Evolutionary conservation across 1,140 invertebrate species (phyloP).

Genomic region (Heliconius hewitsoni): DNA sequence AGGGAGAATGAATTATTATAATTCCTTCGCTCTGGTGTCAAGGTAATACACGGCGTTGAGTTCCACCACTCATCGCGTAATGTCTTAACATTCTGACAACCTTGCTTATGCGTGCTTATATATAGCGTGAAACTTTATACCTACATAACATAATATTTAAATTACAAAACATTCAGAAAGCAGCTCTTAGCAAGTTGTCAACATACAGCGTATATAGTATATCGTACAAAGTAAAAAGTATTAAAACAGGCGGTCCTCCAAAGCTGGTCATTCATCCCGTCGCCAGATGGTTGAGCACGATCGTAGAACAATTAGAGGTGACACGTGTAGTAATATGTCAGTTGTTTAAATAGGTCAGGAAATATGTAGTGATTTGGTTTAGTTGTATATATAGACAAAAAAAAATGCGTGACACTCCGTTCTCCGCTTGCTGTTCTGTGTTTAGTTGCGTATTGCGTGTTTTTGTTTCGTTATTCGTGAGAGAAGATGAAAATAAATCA

Average conservation of each 20-base stretch:
- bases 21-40: too few relatives aligned
- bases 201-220: background rate
- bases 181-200: background rate
- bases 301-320: conserved; percentile 50
- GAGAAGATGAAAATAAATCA: too few relatives aligned
- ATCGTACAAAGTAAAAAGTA: background rate
- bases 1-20: too few relatives aligned
- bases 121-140: background rate
- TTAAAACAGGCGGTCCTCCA: conserved; percentile 52
- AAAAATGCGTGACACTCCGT: too few relatives aligned
- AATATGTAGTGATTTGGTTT: background rate
- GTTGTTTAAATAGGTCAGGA: conserved; percentile 7
- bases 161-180: background rate
- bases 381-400: background rate
- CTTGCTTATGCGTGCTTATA: background rate
- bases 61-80: too few relatives aligned
- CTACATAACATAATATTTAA: background rate
- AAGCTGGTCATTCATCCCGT: conserved; percentile 75
- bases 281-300: conserved; percentile 65
- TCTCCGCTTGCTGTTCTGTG: too few relatives aligned
- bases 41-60: too few relatives aligned
- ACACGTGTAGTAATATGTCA: conserved; percentile 40
- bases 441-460: too few relatives aligned
- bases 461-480: too few relatives aligned
- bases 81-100: too few relatives aligned